Percentiles rank a stretch among this genome's conserved stretches.
Conservation (phyloP, 2,797 vertebrate genomes). For the Oreochromis mossambicus region DNA sequence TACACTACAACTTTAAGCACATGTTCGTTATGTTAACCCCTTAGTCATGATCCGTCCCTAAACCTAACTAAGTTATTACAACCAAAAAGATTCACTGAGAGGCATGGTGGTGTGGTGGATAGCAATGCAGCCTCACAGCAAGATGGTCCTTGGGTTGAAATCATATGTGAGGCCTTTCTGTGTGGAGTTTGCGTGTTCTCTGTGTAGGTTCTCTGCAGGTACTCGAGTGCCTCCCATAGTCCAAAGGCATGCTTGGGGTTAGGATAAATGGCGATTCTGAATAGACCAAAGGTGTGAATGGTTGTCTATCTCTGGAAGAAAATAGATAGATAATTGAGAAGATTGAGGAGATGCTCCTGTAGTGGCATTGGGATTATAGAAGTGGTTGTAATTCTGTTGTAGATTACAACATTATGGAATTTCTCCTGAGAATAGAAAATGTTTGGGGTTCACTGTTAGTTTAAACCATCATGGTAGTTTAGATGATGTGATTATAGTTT, state of each 20-base stretch:
- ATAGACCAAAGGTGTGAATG: neutral
- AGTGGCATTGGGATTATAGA: neutral
- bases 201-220: neutral
- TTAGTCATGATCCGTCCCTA: neutral
- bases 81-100: neutral
- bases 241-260: neutral
- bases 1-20: neutral
- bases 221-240: neutral
- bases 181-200: neutral
- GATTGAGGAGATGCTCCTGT: neutral
- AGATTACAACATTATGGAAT: neutral
- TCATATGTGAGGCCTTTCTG: neutral
- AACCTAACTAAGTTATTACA: neutral
- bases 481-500: neutral
- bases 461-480: neutral
- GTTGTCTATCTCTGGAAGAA: neutral
- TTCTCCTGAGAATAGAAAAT: neutral
- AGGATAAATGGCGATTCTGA: neutral
- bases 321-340: neutral
- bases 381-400: too few relatives aligned
- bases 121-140: neutral
- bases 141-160: neutral
- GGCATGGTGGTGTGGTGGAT: neutral
- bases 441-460: neutral
- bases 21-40: neutral